phyloP scores from a whole-genome alignment of 2,113 vertebrate genomes.

The Buteo buteo region DNA sequence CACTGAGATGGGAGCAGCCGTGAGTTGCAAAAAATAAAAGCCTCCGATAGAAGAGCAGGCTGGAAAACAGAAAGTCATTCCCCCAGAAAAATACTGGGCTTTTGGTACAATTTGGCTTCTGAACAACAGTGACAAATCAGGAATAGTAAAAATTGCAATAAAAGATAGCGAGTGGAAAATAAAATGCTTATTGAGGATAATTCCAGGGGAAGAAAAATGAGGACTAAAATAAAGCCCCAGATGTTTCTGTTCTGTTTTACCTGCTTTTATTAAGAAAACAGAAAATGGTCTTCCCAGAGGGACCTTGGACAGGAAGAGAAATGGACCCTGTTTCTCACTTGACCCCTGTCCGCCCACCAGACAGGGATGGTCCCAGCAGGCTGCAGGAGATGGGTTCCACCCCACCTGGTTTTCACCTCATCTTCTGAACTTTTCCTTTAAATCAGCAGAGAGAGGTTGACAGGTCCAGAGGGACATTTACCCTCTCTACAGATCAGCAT shows the following conservation, averaged over 20 bases:
- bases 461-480: background rate
- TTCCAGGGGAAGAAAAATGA: background rate
- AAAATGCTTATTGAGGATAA: slow-evolving; percentile 18
- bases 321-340: background rate
- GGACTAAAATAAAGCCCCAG: background rate
- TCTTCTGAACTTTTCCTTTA: background rate
- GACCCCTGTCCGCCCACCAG: background rate
- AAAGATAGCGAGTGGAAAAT: background rate
- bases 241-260: background rate
- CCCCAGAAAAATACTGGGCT: background rate
- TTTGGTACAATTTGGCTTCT: background rate
- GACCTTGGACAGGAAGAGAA: background rate
- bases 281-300: background rate
- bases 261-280: background rate
- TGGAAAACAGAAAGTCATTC: background rate
- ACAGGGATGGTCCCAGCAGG: background rate
- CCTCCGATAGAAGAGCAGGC: background rate
- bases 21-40: background rate
- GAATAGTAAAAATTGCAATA: background rate
- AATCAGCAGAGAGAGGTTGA: background rate
- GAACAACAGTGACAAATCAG: background rate
- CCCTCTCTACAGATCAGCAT: background rate
- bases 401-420: background rate
- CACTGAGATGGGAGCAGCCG: accelerated
- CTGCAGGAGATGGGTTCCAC: background rate